Evolutionary conservation across 2,113 vertebrate species (phyloP).

Genomic region (Calypte anna): DNA sequence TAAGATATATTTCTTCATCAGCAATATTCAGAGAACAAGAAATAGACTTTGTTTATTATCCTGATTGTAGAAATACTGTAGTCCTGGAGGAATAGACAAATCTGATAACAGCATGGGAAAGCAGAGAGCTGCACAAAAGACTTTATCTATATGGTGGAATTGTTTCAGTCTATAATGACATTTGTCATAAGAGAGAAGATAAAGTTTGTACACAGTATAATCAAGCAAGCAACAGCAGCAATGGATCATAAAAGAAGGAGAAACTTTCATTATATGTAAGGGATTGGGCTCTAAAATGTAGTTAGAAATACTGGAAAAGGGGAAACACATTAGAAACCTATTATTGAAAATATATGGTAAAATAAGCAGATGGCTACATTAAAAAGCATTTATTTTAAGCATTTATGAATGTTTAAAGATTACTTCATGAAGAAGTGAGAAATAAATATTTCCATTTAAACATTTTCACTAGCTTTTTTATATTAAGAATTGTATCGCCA

Average conservation of each 20-base stretch:
- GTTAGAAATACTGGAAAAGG: background rate
- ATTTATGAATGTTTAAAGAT: background rate
- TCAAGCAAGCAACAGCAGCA: background rate
- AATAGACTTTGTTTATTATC: constrained; percentile 28
- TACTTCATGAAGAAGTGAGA: background rate
- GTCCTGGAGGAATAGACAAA: background rate
- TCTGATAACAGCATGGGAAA: constrained; percentile 21
- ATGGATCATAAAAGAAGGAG: background rate
- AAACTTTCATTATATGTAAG: background rate
- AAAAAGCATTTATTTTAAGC: background rate
- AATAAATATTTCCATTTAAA: background rate
- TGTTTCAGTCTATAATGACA: background rate
- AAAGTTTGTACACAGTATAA: background rate
- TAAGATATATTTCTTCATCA: constrained; percentile 7
- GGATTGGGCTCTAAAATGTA: background rate
- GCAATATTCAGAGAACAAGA: constrained; percentile 15
- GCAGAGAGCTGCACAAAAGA: constrained; percentile 2
- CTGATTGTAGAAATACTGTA: background rate
- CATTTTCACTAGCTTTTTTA: background rate
- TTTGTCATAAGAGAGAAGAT: background rate
- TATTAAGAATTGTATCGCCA: background rate
- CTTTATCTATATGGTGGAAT: background rate
- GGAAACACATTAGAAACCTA: background rate
- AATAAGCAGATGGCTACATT: background rate
- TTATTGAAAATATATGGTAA: background rate